Evolutionary conservation across 2,797 vertebrate genomes (phyloP).

Genomic region (Semaprochilodus insignis): DNA sequence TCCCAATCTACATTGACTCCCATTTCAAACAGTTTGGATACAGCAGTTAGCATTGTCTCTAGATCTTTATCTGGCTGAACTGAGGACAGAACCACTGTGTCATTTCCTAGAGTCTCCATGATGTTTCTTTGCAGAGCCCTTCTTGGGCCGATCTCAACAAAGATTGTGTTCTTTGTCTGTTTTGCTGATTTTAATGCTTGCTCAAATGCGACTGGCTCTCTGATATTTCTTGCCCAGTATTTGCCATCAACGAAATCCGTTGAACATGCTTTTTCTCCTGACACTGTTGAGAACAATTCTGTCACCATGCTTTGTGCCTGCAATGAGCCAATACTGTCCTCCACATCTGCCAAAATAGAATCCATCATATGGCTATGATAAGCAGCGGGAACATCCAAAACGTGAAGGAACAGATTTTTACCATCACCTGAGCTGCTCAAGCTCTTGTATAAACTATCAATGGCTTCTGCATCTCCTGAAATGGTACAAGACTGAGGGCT

Average conservation of each 20-base stretch:
- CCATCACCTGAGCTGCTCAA: conserved; percentile 66
- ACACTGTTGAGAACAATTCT: conserved; percentile 86
- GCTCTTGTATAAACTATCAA: conserved; percentile 67
- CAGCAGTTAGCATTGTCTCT: conserved; percentile 71
- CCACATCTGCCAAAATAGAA: conserved; percentile 75
- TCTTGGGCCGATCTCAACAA: conserved; percentile 88
- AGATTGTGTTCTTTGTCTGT: conserved; percentile 75
- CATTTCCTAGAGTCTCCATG: conserved; percentile 80
- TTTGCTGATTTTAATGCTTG: conserved; percentile 73
- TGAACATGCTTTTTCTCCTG: conserved; percentile 69
- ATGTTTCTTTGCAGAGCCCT: conserved; percentile 81
- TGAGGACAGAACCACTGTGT: conserved; percentile 74
- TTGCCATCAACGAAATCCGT: conserved; percentile 80
- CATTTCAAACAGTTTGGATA: conserved; percentile 77
- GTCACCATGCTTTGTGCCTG: conserved; percentile 60
- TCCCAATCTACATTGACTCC: conserved; percentile 77
- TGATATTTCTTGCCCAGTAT: conserved; percentile 86
- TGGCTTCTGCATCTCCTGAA: conserved; percentile 78
- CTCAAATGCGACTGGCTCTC: conserved; percentile 84
- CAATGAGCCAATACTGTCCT: conserved; percentile 71
- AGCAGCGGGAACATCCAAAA: conserved; percentile 81
- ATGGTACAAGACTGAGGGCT: conserved; percentile 85
- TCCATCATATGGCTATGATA: conserved; percentile 92
- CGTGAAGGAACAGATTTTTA: conserved; percentile 80
- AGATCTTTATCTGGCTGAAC: conserved; percentile 77